phyloP scores from a whole-genome alignment of 2,113 vertebrate species.

The Silurus glanis region DNA sequence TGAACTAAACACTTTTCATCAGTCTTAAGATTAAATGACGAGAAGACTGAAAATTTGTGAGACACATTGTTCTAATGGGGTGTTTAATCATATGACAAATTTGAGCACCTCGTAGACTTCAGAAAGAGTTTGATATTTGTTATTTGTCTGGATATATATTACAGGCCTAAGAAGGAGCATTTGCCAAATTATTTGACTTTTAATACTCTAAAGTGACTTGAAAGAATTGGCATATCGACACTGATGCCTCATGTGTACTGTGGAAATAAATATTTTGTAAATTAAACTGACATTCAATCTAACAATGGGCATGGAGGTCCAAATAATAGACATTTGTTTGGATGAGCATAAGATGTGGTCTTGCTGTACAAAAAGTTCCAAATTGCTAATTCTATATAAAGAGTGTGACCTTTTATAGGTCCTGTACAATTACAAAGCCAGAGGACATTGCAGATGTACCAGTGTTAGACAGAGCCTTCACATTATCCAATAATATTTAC shows the following conservation, averaged over 20 bases:
- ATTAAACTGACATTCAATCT: background rate
- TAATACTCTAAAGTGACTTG: background rate
- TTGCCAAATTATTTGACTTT: background rate
- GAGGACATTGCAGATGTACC: background rate
- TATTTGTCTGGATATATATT: background rate
- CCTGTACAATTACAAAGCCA: slow-evolving; percentile 32
- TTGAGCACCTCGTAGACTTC: background rate
- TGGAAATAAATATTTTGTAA: background rate
- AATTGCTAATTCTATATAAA: slow-evolving; percentile 34
- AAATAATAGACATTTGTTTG: slow-evolving; percentile 38
- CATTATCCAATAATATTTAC: slow-evolving; percentile 28
- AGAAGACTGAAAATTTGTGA: background rate
- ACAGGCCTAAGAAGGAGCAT: background rate
- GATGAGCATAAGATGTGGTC: slow-evolving; percentile 9
- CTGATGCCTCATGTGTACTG: background rate
- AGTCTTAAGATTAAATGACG: background rate
- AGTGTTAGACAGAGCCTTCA: background rate
- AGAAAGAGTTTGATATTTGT: background rate
- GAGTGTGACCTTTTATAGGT: slow-evolving; percentile 37
- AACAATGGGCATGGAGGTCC: background rate
- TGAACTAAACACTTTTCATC: slow-evolving; percentile 23
- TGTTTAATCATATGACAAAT: background rate
- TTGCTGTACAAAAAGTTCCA: slow-evolving; percentile 25
- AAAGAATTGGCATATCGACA: background rate
- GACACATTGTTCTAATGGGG: background rate